Percentiles rank a stretch among this genome's conserved stretches.
These are phyloP conservation scores for Anodontia alba DNA, from an alignment of 2,888 invertebrate genomes.

Conservation along the genomic window DNA sequence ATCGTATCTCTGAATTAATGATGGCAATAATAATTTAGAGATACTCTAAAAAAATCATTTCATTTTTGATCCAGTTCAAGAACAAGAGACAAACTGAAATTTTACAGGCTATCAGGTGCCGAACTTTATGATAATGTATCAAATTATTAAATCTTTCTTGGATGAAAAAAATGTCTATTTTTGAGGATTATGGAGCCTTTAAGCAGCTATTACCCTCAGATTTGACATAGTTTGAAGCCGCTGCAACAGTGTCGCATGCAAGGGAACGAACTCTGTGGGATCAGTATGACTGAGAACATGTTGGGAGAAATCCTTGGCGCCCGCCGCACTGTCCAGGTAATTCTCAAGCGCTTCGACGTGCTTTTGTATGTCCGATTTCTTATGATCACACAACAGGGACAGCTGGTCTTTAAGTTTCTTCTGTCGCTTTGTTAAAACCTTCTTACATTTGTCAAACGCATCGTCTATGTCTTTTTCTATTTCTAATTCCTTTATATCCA, in stretches of 20 bases:
- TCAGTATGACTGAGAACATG: constrained; percentile 63
- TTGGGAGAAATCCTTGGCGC: constrained; percentile 63
- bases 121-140: too few species aligned
- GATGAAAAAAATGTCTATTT: too few species aligned
- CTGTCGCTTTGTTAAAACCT: constrained; percentile 50
- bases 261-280: constrained; percentile 66
- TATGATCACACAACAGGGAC: constrained; percentile 53
- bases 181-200: too few species aligned
- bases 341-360: constrained; percentile 56
- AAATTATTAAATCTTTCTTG: too few species aligned
- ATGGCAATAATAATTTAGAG: too few species aligned
- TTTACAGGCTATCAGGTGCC: too few species aligned
- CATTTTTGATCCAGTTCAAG: too few species aligned
- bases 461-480: constrained; percentile 68
- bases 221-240: constrained; percentile 53
- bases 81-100: too few species aligned
- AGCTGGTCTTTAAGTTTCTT: constrained; percentile 54
- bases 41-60: too few species aligned
- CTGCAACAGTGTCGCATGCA: constrained; percentile 58
- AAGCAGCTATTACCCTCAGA: constrained; percentile 58
- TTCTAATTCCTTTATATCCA: constrained; percentile 67
- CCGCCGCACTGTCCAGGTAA: constrained; percentile 60
- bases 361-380: constrained; percentile 51
- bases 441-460: constrained; percentile 54
- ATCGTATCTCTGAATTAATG: too few species aligned